A percentile compares a stretch with the other conserved stretches of the same genome.
Conservation (phyloP, 1,140 invertebrate genomes). For the Neotoxoptera formosana region DNA sequence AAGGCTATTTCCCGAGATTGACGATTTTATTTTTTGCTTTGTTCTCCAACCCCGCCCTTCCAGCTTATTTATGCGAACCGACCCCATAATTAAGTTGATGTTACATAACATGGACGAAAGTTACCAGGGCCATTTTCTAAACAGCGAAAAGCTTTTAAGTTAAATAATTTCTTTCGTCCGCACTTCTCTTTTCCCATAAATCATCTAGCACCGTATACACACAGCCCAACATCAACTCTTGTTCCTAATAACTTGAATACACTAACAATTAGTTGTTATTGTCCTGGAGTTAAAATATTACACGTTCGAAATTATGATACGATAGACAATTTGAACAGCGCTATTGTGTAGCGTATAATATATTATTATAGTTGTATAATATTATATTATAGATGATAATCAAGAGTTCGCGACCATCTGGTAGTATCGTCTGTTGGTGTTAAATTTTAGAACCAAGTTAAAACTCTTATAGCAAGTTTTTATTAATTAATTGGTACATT, state of each 20-base stretch:
- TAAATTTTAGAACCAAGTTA: neutral
- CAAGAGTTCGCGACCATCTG: neutral
- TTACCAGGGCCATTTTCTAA: constrained; percentile 23
- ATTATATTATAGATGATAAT: neutral
- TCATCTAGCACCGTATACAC: neutral
- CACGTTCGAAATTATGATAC: neutral
- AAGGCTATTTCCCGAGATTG: neutral
- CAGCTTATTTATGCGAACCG: constrained; percentile 34
- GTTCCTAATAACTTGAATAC: neutral
- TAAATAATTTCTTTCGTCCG: constrained; percentile 42
- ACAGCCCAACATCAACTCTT: neutral
- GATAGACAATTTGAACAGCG: neutral
- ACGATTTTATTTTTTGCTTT: neutral
- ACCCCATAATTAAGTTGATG: constrained; percentile 44
- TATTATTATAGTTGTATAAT: neutral
- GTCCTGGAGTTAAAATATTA: neutral
- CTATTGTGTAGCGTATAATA: neutral
- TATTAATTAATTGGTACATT: neutral
- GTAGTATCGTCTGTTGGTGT: neutral
- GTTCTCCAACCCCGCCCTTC: neutral
- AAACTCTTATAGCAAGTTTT: neutral
- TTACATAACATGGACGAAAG: constrained; percentile 30
- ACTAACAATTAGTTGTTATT: neutral
- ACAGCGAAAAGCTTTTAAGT: constrained; percentile 52
- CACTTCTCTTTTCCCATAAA: constrained; percentile 10